Conservation (phyloP, 2,888 invertebrate species). For the Drosophila setosimentum region DNA sequence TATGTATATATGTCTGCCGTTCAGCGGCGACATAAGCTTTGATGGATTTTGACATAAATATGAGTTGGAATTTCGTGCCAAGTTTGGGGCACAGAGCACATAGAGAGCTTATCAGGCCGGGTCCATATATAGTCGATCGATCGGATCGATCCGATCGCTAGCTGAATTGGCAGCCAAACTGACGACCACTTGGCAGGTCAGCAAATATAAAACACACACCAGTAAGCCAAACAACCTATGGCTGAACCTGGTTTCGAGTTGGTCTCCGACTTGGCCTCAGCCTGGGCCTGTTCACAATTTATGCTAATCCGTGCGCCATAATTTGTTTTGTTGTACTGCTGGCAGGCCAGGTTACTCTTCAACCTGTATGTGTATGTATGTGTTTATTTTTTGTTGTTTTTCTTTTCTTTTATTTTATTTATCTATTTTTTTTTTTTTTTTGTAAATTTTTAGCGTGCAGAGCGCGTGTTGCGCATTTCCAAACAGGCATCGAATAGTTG, state of each 20-base stretch:
- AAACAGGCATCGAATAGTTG: constrained; percentile 66
- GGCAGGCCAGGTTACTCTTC: constrained; percentile 42
- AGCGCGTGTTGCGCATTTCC: constrained; percentile 79
- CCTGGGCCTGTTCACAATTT: constrained; percentile 63
- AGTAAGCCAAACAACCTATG: constrained; percentile 14
- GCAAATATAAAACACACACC: constrained; percentile 50
- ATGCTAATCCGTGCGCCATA: constrained; percentile 80
- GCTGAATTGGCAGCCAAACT: constrained; percentile 60
- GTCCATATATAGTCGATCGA: constrained; percentile 58
- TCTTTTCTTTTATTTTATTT: not conserved
- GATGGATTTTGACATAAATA: constrained; percentile 81
- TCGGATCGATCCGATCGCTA: constrained; percentile 30
- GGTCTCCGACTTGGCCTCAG: constrained; percentile 9
- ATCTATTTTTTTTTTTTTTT: constrained; percentile 7
- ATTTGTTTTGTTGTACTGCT: constrained; percentile 66
- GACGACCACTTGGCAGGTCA: constrained; percentile 71
- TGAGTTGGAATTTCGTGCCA: constrained; percentile 75
- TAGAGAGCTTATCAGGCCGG: constrained; percentile 65
- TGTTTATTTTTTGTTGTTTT: constrained; percentile 14
- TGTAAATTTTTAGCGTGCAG: constrained; percentile 43
- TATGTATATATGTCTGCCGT: constrained; percentile 15
- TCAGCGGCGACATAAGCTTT: constrained; percentile 76
- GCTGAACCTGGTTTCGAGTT: constrained; percentile 8
- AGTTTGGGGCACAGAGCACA: constrained; percentile 57
- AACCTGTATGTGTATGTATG: no score